Evolutionary conservation across 1,140 invertebrate genomes (phyloP).

Genomic region (Onthophagus taurus): DNA sequence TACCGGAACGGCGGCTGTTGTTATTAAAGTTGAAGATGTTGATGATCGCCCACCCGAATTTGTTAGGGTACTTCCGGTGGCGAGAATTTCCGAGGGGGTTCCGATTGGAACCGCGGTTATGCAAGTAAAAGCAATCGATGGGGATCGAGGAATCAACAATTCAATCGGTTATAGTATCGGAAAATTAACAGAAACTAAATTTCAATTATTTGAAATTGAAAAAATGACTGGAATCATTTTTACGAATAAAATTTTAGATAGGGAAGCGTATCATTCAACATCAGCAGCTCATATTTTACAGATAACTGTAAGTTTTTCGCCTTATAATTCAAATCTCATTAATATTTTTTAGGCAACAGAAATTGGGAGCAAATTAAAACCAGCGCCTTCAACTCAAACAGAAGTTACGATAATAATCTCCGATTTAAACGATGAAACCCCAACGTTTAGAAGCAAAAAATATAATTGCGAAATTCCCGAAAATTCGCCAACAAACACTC

Average conservation of each 20-base stretch:
- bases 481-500: slow-evolving; percentile 83
- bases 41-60: slow-evolving; percentile 89
- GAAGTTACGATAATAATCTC: slow-evolving; percentile 86
- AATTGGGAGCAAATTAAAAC: slow-evolving; percentile 47
- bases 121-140: slow-evolving; percentile 85
- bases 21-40: slow-evolving; percentile 78
- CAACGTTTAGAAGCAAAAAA: slow-evolving; percentile 63
- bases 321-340: neutral
- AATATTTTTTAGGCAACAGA: slow-evolving; percentile 53
- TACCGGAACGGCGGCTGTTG: slow-evolving; percentile 77
- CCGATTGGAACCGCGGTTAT: slow-evolving; percentile 69
- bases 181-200: slow-evolving; percentile 60
- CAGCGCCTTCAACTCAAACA: slow-evolving; percentile 67
- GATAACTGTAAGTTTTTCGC: slow-evolving; percentile 30
- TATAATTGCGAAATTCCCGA: slow-evolving; percentile 88
- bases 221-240: slow-evolving; percentile 68
- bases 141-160: slow-evolving; percentile 86
- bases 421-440: slow-evolving; percentile 93
- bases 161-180: slow-evolving; percentile 73
- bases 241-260: slow-evolving; percentile 65
- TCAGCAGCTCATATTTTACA: slow-evolving; percentile 79
- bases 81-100: slow-evolving; percentile 76
- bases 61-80: slow-evolving; percentile 74
- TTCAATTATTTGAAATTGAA: slow-evolving; percentile 68
- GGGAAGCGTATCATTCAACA: slow-evolving; percentile 68